Evolutionary conservation across 2,113 vertebrate genomes (phyloP), one percentile per base, ranked within the genome.

Genomic region (Toxostoma redivivum): DNA sequence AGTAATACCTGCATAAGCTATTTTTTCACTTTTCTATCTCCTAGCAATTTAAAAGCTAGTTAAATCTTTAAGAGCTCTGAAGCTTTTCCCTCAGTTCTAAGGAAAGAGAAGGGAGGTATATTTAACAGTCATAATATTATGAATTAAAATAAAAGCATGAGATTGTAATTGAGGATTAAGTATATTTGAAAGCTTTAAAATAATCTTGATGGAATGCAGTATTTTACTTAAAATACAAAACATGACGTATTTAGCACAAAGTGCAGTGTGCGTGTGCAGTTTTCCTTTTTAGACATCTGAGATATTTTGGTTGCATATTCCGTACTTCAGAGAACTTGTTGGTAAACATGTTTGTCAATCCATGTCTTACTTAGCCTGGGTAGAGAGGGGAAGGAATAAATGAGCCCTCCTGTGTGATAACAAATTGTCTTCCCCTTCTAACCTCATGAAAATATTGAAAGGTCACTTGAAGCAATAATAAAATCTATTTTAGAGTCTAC

Each of bases 181-280:
- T 85, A 31, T 60, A 66, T 92, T 54, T 91, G 69, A 91, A 92
- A 93, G 64, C 33, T 88, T 81, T 88, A 85, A 85, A 77, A 67
- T 91, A 53, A 72, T 73, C 15, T 70, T 86, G 30, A 58, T 92
- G 60, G 27, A 58, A 79, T 69, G 27, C 10, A 35, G 11, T 66
- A 38, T 93, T 96, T 73, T 81, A 78, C 23, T 64, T 70, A 60
- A 78, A 86, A 73, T 33, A 42, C 28, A 47, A 64, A 91, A 42
- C 15, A 35, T 16, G 3, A 5, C 0, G 0, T 19, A 38, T 77
- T 70, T 78, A 37, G 22, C 13, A 60, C 81, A 84, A 74, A 10
- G 7, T 47, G 12, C 16, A 30, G 5, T 28, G 3, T 44, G 7
- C 10, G 0, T 42, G 7, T 81, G 8, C 16, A 56, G 3, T 35